Evolutionary conservation across 2,888 invertebrate genomes (phyloP).

Genomic region (Calliopum simillimum): DNA sequence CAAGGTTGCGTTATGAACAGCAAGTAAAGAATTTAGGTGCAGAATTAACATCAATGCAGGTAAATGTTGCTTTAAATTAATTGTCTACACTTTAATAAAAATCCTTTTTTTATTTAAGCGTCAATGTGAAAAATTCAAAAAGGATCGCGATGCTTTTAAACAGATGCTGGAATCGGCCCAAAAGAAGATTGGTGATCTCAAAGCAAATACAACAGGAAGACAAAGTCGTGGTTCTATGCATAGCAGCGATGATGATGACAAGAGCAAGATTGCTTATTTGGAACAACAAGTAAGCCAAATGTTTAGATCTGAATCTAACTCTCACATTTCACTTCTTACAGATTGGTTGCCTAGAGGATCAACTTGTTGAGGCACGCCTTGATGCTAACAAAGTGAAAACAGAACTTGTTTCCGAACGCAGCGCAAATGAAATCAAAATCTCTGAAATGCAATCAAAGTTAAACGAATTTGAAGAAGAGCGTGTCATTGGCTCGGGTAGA

Average conservation of each 20-base stretch:
- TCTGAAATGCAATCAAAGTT: conserved; percentile 88
- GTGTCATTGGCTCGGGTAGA: conserved; percentile 83
- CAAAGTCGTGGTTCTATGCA: conserved; percentile 75
- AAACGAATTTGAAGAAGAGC: conserved; percentile 84
- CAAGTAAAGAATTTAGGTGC: conserved; percentile 84
- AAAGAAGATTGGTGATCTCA: conserved; percentile 83
- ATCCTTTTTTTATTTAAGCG: conserved; percentile 51
- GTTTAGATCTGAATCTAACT: not conserved
- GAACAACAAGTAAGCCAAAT: conserved; percentile 76
- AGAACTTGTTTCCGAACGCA: conserved; percentile 89
- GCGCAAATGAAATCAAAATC: conserved; percentile 85
- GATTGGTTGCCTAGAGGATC: conserved; percentile 86
- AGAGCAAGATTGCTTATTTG: conserved; percentile 77
- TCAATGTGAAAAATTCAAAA: conserved; percentile 76
- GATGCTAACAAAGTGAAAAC: conserved; percentile 87
- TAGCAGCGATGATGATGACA: conserved; percentile 82
- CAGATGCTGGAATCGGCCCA: conserved; percentile 91
- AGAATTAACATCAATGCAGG: conserved; percentile 85
- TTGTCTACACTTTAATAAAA: not conserved
- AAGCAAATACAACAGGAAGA: conserved; percentile 70
- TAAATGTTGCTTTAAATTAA: conserved; percentile 52
- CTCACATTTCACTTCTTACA: conserved; percentile 36
- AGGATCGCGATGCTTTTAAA: conserved; percentile 89
- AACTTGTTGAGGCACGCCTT: conserved; percentile 84
- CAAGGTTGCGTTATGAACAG: conserved; percentile 86